These are phyloP conservation scores for Ovis aries DNA, from an alignment of 2,113 vertebrate genomes.

Conservation along the genomic window DNA sequence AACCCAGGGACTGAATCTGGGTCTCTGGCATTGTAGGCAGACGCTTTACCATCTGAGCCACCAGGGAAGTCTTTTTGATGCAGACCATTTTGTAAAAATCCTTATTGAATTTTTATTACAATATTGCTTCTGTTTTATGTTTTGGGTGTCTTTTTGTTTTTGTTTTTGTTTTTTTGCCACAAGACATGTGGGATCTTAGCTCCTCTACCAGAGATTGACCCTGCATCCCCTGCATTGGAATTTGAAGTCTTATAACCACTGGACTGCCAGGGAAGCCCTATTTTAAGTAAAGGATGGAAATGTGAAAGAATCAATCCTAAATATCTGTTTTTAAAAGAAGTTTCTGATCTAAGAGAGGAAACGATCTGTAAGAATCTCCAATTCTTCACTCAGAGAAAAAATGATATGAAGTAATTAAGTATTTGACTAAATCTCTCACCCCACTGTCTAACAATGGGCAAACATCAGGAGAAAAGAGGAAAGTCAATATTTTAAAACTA, in stretches of 20 bases:
- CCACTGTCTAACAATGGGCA: not conserved
- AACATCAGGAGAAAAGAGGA: not conserved
- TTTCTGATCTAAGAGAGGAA: conserved; percentile 4
- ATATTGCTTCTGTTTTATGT: not conserved
- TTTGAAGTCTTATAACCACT: not conserved
- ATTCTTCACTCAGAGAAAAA: not conserved
- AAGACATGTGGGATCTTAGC: not conserved
- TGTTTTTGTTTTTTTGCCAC: not conserved
- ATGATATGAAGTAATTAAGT: not conserved
- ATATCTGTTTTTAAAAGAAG: not conserved
- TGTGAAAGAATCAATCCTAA: not conserved
- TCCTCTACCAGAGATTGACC: not conserved
- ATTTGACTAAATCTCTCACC: not conserved
- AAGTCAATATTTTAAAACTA: conserved; percentile 15
- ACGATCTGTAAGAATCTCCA: not conserved
- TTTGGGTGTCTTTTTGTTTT: not conserved
- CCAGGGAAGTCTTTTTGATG: not conserved
- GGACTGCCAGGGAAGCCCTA: not conserved
- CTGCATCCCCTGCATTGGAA: not conserved
- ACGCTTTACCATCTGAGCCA: not conserved
- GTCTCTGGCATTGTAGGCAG: not conserved
- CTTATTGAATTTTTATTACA: not conserved
- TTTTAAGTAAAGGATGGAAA: not conserved
- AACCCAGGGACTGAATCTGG: not conserved
- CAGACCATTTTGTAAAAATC: not conserved